Evolutionary conservation across 2,888 invertebrate genomes (phyloP).

Genomic region (Cyrtodaria siliqua): DNA sequence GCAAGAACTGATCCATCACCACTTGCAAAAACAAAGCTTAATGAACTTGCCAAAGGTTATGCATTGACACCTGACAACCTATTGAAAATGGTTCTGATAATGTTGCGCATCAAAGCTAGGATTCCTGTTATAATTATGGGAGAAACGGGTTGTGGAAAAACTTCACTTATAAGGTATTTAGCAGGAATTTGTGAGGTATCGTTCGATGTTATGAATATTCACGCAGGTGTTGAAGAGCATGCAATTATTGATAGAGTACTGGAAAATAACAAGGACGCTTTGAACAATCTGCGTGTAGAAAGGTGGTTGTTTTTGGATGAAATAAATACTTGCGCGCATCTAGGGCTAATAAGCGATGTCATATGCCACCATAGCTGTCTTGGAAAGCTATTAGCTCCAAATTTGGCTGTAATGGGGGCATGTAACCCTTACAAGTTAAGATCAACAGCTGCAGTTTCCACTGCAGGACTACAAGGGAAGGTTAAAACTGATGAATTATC

Average conservation of each 20-base stretch:
- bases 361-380: no score
- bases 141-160: conserved; percentile 76
- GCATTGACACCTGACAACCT: conserved; percentile 74
- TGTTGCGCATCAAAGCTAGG: conserved; percentile 62
- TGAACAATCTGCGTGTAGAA: conserved; percentile 10
- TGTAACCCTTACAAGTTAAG: conserved; percentile 75
- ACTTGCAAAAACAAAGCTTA: conserved; percentile 11
- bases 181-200: no score
- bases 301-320: conserved; percentile 76
- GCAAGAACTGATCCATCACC: conserved; percentile 38
- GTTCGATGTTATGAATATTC: no score
- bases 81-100: conserved; percentile 73
- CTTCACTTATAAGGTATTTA: no score
- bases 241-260: conserved; percentile 48
- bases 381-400: conserved; percentile 61
- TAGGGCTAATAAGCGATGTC: conserved; percentile 68
- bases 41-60: conserved; percentile 52
- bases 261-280: conserved; percentile 36
- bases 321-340: conserved; percentile 72
- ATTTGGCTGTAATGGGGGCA: conserved; percentile 67
- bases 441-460: conserved; percentile 48
- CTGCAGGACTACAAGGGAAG: conserved; percentile 70
- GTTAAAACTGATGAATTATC: no score
- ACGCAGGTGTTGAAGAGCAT: no score
- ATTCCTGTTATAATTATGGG: conserved; percentile 76